phyloP scores from a whole-genome alignment of 2,797 vertebrate species.

The Vespertilio murinus region DNA sequence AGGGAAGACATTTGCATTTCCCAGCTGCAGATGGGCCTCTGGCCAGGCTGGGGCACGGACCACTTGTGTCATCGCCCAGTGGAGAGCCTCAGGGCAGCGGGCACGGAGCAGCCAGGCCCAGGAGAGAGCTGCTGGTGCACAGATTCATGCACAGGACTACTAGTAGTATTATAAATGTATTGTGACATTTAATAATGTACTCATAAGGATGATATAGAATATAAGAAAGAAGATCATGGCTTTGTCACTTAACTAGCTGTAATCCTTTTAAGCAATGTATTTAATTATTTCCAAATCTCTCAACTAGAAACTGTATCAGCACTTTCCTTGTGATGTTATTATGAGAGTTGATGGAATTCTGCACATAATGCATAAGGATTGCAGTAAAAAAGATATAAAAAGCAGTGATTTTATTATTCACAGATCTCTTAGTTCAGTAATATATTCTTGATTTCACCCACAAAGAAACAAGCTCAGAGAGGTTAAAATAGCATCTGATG shows the following conservation, averaged over 20 bases:
- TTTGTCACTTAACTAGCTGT: background rate
- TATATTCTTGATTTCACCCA: background rate
- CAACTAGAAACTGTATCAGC: background rate
- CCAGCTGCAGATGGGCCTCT: no score
- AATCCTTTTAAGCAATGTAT: background rate
- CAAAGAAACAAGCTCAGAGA: background rate
- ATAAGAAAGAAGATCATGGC: background rate
- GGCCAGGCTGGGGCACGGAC: no score
- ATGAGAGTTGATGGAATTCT: background rate
- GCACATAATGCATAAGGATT: background rate
- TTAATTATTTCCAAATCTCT: background rate
- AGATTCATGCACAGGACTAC: no score
- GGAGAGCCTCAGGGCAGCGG: no score
- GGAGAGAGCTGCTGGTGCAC: no score
- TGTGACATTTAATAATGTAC: background rate
- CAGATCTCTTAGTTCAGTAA: background rate
- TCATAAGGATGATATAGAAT: background rate
- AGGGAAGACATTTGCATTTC: no score
- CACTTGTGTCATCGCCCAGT: fast-evolving
- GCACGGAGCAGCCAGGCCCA: no score
- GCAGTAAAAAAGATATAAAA: background rate
- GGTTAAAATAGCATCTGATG: background rate
- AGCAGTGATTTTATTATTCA: background rate
- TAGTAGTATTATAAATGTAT: background rate
- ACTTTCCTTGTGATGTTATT: background rate